Conservation (phyloP, 2,113 vertebrate genomes). For the Fukomys damarensis region DNA sequence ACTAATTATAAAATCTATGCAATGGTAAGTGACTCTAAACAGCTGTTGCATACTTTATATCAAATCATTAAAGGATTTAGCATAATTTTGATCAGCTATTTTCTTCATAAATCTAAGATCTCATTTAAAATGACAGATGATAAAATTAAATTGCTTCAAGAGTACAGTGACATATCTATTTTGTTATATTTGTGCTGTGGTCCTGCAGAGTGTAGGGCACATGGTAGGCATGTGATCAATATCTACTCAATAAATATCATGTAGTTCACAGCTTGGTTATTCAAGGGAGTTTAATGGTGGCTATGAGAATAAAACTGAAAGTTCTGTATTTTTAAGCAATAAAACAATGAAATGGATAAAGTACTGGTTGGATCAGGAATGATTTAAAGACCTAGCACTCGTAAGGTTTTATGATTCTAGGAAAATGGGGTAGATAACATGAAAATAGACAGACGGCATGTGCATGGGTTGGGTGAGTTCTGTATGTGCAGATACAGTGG, state of each 20-base stretch:
- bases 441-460: background rate
- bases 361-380: background rate
- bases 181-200: background rate
- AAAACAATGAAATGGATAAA: background rate
- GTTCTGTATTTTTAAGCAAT: background rate
- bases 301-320: background rate
- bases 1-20: background rate
- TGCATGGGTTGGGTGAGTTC: background rate
- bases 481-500: background rate
- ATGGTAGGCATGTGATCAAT: too few species aligned
- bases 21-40: background rate
- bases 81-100: background rate
- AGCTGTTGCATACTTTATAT: background rate
- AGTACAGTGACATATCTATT: background rate
- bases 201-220: background rate
- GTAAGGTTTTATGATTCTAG: background rate
- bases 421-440: background rate
- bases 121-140: background rate
- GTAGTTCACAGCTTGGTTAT: background rate
- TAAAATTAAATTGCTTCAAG: constrained; percentile 9
- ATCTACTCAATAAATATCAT: background rate
- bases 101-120: background rate
- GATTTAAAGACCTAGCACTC: background rate
- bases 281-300: background rate
- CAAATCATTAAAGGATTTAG: background rate